These are phyloP conservation scores for Tigriopus japonicus DNA, from an alignment of 1,140 invertebrate genomes.

Conservation along the genomic window DNA sequence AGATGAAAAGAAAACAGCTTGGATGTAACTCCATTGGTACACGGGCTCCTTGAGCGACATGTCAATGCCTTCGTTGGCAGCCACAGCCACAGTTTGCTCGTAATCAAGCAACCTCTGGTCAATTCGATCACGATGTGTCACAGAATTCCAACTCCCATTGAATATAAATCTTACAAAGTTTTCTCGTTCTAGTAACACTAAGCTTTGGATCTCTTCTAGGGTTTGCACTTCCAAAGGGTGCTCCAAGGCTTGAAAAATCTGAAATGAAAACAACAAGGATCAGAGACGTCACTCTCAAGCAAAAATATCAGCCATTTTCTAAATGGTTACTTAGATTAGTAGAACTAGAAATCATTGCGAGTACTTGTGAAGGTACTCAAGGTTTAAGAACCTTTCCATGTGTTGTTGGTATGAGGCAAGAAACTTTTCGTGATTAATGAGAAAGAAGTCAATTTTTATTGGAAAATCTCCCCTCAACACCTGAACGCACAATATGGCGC, in stretches of 20 bases:
- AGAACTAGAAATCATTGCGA: no score
- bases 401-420: no score
- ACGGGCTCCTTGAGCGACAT: background rate
- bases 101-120: background rate
- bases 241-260: slow-evolving; percentile 2
- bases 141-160: slow-evolving; percentile 6
- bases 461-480: no score
- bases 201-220: background rate
- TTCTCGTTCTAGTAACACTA: background rate
- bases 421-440: no score
- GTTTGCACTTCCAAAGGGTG: background rate
- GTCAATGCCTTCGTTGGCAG: background rate
- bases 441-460: no score
- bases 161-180: slow-evolving; percentile 5
- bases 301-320: no score
- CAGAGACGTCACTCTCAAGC: no score
- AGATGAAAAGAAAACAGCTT: slow-evolving; percentile 17
- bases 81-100: slow-evolving; percentile 5
- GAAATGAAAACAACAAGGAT: background rate
- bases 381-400: no score
- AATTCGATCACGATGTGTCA: background rate
- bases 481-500: no score
- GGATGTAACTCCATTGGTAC: slow-evolving; percentile 17
- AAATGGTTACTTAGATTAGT: no score
- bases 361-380: no score